Conservation (phyloP, 2,888 invertebrate genomes). For the Drosophila borborema region DNA sequence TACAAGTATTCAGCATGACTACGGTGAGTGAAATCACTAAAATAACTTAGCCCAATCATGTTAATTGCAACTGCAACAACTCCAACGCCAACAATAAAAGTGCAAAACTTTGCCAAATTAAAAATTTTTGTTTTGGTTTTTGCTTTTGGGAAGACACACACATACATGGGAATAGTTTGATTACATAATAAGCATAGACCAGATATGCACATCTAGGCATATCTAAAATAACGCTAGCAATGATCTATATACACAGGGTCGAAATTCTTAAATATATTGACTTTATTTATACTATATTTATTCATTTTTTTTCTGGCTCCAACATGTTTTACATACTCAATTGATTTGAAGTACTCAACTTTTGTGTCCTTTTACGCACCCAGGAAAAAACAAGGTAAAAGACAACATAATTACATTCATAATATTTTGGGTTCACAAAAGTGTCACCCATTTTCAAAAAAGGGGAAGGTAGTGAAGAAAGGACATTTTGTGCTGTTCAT, state of each 20-base stretch:
- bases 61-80: slow-evolving; percentile 29
- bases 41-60: slow-evolving; percentile 27
- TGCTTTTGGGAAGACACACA: slow-evolving; percentile 37
- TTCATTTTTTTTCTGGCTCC: neutral
- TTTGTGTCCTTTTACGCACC: neutral
- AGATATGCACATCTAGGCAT: neutral
- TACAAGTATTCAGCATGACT: slow-evolving; percentile 35
- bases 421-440: no score
- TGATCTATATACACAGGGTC: slow-evolving; percentile 17
- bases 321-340: neutral
- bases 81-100: slow-evolving; percentile 55
- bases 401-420: no score
- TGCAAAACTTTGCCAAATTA: slow-evolving; percentile 49
- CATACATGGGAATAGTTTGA: slow-evolving; percentile 31
- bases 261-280: neutral
- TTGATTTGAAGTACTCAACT: neutral
- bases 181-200: slow-evolving; percentile 2
- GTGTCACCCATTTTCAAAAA: no score
- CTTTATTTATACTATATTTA: neutral
- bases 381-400: neutral
- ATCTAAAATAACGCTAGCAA: slow-evolving; percentile 15
- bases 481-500: no score
- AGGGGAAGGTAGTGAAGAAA: no score
- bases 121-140: slow-evolving; percentile 18
- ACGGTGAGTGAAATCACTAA: slow-evolving; percentile 41